These are phyloP conservation scores for Rhagonycha fulva DNA, from an alignment of 2,888 invertebrate species.

Conservation along the genomic window DNA sequence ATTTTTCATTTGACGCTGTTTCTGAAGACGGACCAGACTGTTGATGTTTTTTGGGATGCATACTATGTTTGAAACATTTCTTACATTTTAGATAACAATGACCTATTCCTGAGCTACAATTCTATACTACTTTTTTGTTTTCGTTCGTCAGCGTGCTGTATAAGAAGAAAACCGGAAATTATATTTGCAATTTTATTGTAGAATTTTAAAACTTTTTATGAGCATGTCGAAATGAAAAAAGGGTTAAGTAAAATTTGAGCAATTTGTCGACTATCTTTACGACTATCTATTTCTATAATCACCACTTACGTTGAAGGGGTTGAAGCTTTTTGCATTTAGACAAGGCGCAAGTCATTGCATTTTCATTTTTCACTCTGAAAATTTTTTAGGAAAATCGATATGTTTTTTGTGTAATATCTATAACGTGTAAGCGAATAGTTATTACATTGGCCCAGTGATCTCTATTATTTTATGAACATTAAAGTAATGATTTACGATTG, in stretches of 20 bases:
- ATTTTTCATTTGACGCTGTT: no score
- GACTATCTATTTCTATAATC: not conserved
- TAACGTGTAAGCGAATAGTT: not conserved
- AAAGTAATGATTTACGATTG: slow-evolving; percentile 15
- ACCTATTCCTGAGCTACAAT: no score
- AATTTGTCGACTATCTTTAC: not conserved
- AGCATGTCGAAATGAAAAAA: not conserved
- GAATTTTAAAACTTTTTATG: no score
- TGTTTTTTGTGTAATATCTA: not conserved
- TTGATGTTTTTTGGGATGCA: no score
- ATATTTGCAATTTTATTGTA: not conserved
- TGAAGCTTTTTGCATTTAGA: not conserved
- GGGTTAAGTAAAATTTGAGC: not conserved
- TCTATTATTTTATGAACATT: slow-evolving; percentile 5
- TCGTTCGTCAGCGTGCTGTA: not conserved
- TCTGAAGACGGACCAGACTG: no score
- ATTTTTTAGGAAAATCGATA: not conserved
- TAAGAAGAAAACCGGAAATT: not conserved
- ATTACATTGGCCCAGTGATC: slow-evolving; percentile 12
- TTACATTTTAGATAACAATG: no score
- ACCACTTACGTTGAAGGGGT: not conserved
- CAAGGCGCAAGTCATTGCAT: slow-evolving; percentile 18
- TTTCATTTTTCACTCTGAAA: slow-evolving; percentile 8
- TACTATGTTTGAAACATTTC: no score
- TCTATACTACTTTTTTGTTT: no score